Percentiles rank a stretch among this genome's conserved stretches.
Conservation (phyloP, 1,140 invertebrate genomes). For the Stegodyphus dumicola region DNA sequence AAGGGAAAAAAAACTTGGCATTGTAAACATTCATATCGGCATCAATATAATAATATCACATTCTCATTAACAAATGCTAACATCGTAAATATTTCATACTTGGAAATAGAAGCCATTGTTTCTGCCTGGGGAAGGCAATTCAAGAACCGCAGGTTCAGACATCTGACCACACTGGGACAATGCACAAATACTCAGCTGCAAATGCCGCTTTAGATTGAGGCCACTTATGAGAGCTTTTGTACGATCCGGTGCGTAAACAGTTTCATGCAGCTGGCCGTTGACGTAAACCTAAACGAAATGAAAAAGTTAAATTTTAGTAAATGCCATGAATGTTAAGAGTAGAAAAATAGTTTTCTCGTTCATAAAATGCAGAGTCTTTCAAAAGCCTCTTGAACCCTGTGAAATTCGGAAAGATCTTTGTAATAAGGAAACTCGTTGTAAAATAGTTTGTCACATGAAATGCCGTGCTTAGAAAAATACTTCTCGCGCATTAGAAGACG, state of each 20-base stretch:
- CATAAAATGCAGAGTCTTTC: too few relatives aligned
- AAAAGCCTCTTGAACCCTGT: too few relatives aligned
- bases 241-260: conserved; percentile 44
- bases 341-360: too few relatives aligned
- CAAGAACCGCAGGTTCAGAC: conserved; percentile 50
- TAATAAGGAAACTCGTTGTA: too few relatives aligned
- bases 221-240: conserved; percentile 51
- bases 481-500: too few relatives aligned
- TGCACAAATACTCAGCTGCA: conserved; percentile 41
- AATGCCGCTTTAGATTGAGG: conserved; percentile 30
- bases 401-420: too few relatives aligned
- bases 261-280: conserved; percentile 32
- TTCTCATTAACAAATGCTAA: neutral
- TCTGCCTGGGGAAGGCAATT: neutral
- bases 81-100: neutral
- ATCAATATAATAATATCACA: neutral
- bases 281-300: conserved; percentile 41
- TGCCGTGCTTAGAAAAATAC: too few relatives aligned
- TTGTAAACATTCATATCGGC: neutral
- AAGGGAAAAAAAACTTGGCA: neutral
- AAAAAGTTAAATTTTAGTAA: neutral
- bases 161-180: conserved; percentile 39
- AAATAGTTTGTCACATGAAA: too few relatives aligned
- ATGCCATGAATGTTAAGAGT: neutral
- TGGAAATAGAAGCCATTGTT: conserved; percentile 11